A percentile compares a stretch with the other conserved stretches of the same genome.
Evolutionary conservation across 2,888 invertebrate species (phyloP).

Genomic region (Cephalotes varians): DNA sequence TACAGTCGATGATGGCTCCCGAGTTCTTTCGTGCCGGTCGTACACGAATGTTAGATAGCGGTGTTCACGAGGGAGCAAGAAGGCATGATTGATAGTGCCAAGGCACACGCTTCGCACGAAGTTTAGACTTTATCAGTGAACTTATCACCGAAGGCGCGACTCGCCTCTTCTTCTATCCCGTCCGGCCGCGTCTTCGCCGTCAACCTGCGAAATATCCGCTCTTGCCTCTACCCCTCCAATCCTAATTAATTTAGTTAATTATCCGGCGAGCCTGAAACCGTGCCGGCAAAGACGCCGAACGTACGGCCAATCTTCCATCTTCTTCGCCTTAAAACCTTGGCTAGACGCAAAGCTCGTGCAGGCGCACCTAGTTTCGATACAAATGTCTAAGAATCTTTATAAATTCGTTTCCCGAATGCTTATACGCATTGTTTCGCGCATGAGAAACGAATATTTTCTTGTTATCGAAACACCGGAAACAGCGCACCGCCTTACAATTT

Average conservation of each 20-base stretch:
- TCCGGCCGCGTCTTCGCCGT: slow-evolving; percentile 45
- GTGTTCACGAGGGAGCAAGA: slow-evolving; percentile 31
- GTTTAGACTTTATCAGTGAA: slow-evolving; percentile 77
- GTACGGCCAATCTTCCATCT: slow-evolving; percentile 37
- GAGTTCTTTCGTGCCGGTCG: slow-evolving; percentile 22
- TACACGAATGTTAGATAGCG: slow-evolving; percentile 42
- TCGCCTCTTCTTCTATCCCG: slow-evolving; percentile 42
- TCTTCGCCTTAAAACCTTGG: slow-evolving; percentile 49
- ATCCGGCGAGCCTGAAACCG: slow-evolving; percentile 75
- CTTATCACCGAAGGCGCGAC: slow-evolving; percentile 74
- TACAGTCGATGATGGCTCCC: neutral
- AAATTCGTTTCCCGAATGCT: slow-evolving; percentile 53
- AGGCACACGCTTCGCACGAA: slow-evolving; percentile 68
- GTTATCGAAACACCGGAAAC: slow-evolving; percentile 12
- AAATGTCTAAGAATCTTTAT: slow-evolving; percentile 33
- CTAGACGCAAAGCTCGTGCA: slow-evolving; percentile 21
- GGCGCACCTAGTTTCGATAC: neutral
- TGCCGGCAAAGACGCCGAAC: slow-evolving; percentile 13
- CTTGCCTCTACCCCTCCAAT: slow-evolving; percentile 53
- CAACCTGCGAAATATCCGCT: slow-evolving; percentile 68
- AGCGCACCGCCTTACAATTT: slow-evolving; percentile 27
- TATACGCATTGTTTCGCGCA: slow-evolving; percentile 30
- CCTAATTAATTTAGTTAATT: slow-evolving; percentile 81
- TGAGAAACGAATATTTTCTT: neutral
- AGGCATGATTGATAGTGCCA: slow-evolving; percentile 75